Percentiles rank a stretch among this genome's conserved stretches.
These are phyloP conservation scores for Cladopsammia gracilis DNA, from an alignment of 64 coral and sea anemone genomes.

Conservation along the genomic window DNA sequence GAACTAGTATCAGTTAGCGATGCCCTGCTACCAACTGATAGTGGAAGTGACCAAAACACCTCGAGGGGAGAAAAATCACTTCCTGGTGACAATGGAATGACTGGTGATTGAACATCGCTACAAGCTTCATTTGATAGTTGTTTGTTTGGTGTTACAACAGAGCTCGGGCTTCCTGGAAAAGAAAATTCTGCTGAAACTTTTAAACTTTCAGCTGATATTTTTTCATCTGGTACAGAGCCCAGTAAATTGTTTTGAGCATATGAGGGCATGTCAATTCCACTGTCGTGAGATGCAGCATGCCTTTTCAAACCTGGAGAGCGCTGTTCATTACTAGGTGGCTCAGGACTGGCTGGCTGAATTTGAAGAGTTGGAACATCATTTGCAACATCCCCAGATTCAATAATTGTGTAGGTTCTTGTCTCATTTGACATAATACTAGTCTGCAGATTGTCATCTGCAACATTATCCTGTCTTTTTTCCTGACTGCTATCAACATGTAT, in stretches of 20 bases:
- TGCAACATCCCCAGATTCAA: not conserved
- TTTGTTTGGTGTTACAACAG: not conserved
- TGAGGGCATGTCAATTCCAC: conserved; percentile 27
- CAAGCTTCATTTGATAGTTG: not conserved
- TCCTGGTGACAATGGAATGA: not conserved
- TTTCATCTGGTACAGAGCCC: not conserved
- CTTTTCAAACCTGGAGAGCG: conserved; percentile 9
- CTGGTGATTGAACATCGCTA: not conserved
- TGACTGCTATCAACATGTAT: conserved; percentile 10
- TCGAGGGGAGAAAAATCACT: not conserved
- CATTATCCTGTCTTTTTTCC: not conserved
- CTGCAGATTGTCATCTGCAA: not conserved
- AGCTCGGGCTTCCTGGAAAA: not conserved
- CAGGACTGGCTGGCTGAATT: conserved; percentile 20
- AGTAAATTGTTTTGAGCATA: conserved; percentile 17
- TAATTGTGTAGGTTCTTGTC: not conserved
- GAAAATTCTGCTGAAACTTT: conserved; percentile 46
- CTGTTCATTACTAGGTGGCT: not conserved
- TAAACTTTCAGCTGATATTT: conserved; percentile 33
- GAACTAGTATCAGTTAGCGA: conserved; percentile 76
- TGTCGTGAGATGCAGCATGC: conserved; percentile 41
- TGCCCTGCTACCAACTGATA: conserved; percentile 7
- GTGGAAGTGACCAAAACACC: conserved; percentile 22
- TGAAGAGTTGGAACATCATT: conserved; percentile 36
- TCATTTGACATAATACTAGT: not conserved